Base-by-base conservation (phyloP, 30 jellyfish, hydroid and myxozoan species). In the Calvadosia cruxmelitensis region DNA sequence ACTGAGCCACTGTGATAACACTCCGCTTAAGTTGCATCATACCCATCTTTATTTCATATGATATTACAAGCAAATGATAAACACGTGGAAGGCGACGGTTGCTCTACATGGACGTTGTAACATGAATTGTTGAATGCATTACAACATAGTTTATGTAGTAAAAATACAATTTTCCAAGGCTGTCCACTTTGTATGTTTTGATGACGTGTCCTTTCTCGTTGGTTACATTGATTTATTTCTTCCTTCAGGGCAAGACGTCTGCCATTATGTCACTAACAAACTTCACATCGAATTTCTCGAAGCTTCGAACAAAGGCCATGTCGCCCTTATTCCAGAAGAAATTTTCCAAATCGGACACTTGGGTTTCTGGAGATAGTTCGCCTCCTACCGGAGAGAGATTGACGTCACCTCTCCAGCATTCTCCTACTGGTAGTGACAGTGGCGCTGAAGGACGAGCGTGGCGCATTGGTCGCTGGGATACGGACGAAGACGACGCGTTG, bases 251-350 rank as follows among this genome's bases (percentile, higher is more conserved):
- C n/a, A 81, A 68, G 27, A 85, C 92, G 5, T 86, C 96, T 25
- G 86, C 98, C 23, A 70, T 90, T 42, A 81, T 76, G 92, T 76
- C 93, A 27, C 34, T 82, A 66, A 82, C 94, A 51, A 73, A 74
- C 51, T 82, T 82, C 83, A 82, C 94, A 50, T 34, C 88, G 5
- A 90, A 92, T 2, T 57, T 90, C 20, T 91, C 95, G 30, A 91
- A 91, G 61, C 32, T 91, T 25, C 84, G 94, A 23, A 73, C 81
- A 66, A 82, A 82, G 53, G 95, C 93, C 33, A 81, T 75, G 77
- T 91, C 99, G 33, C 99, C 99, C 12, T 82, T 72, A 52, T 69
- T 82, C 67, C 71, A 83, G 36, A 91, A 91, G 91, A 91, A 82
- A 70, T 24, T 50, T n/a, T 81, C 86, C 1, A 83, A 69, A 53